Conservation (phyloP, 2,113 vertebrate species). For the Fulica atra region DNA sequence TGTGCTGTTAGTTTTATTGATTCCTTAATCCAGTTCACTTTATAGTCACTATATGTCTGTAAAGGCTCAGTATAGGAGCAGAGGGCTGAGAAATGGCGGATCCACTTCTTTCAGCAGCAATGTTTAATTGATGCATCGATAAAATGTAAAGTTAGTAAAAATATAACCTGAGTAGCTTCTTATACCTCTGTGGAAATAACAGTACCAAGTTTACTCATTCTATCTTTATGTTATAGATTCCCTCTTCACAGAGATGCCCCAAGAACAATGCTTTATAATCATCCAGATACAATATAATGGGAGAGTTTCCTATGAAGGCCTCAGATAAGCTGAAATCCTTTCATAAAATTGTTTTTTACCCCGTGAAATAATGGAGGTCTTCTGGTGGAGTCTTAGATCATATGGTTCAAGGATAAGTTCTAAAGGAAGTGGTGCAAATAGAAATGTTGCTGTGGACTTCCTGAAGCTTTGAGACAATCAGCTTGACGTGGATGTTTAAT, state of each 20-base stretch:
- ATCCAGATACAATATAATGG: neutral
- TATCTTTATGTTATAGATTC: neutral
- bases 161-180: neutral
- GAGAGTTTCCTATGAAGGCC: neutral
- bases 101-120: neutral
- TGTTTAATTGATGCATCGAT: neutral
- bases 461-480: neutral
- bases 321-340: neutral
- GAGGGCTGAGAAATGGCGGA: neutral
- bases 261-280: neutral
- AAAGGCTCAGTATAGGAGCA: neutral
- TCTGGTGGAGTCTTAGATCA: neutral
- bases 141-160: neutral
- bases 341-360: neutral
- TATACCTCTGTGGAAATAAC: neutral
- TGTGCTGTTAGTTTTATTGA: neutral
- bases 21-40: neutral
- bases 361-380: neutral
- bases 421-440: neutral
- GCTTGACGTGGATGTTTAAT: slow-evolving; percentile 26
- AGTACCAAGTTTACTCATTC: neutral
- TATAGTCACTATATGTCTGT: neutral
- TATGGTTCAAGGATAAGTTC: neutral
- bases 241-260: neutral
- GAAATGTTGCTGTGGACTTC: neutral